Evolutionary conservation across 2,888 invertebrate genomes (phyloP).

Genomic region (Craniophora ligustri): DNA sequence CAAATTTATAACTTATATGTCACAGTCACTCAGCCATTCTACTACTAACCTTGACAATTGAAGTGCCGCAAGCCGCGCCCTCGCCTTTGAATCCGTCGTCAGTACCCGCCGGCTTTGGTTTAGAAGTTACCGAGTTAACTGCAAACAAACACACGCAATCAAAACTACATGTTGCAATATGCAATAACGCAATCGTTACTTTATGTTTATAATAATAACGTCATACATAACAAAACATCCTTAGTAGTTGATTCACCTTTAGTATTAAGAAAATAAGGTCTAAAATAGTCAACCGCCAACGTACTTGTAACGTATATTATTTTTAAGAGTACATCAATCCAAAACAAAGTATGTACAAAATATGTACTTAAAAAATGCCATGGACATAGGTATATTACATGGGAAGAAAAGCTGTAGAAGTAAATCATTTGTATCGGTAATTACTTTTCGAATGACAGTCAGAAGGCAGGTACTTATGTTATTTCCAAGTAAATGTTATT

Average conservation of each 20-base stretch:
- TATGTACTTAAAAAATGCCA: too few relatives aligned
- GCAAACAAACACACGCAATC: slow-evolving; percentile 55
- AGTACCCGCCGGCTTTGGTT: slow-evolving; percentile 89
- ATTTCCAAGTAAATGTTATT: too few relatives aligned
- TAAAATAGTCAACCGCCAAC: background rate
- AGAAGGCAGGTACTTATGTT: too few relatives aligned
- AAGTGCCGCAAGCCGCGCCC: slow-evolving; percentile 90
- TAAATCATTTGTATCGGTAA: too few relatives aligned
- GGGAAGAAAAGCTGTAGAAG: too few relatives aligned
- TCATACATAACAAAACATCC: background rate
- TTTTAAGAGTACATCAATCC: too few relatives aligned
- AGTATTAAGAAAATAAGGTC: background rate
- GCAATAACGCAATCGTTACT: slow-evolving; percentile 18
- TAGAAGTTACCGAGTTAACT: slow-evolving; percentile 74
- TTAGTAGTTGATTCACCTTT: background rate
- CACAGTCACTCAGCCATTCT: background rate
- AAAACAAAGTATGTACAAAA: too few relatives aligned
- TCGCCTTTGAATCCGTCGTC: slow-evolving; percentile 92
- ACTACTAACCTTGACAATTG: slow-evolving; percentile 79
- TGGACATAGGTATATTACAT: too few relatives aligned
- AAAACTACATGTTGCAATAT: slow-evolving; percentile 27
- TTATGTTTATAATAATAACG: slow-evolving; percentile 6
- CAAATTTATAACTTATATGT: background rate
- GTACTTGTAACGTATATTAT: background rate
- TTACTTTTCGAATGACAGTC: too few relatives aligned